Evolutionary conservation across 2,888 invertebrate species (phyloP).

Genomic region (Anodontia alba): DNA sequence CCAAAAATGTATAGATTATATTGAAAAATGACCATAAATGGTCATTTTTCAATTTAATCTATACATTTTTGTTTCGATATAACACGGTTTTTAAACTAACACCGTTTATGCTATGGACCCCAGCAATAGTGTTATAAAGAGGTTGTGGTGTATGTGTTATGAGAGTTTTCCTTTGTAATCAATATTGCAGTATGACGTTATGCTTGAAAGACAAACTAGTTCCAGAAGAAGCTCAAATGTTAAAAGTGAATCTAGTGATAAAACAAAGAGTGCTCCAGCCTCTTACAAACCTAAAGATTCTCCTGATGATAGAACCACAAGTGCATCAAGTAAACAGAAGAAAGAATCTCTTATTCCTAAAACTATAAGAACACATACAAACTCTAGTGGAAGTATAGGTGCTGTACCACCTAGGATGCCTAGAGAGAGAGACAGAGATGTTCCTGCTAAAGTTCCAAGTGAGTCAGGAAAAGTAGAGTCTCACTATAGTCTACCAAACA

Average conservation of each 20-base stretch:
- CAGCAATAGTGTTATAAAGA: too few species aligned
- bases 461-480: background rate
- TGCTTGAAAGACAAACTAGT: slow-evolving; percentile 27
- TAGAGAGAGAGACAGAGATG: background rate
- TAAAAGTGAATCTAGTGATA: slow-evolving; percentile 23
- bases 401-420: background rate
- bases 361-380: slow-evolving; percentile 6
- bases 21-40: too few species aligned
- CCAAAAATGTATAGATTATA: too few species aligned
- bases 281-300: slow-evolving; percentile 15
- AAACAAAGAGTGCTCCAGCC: slow-evolving; percentile 23
- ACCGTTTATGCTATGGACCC: too few species aligned
- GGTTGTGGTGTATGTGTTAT: too few species aligned
- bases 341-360: slow-evolving; percentile 16
- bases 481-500: background rate
- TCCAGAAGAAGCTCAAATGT: background rate
- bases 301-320: slow-evolving; percentile 22
- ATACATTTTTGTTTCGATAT: too few species aligned
- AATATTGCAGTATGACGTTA: slow-evolving; percentile 53
- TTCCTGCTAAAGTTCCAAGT: background rate
- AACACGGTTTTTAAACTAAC: too few species aligned
- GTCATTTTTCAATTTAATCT: too few species aligned
- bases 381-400: background rate
- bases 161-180: background rate
- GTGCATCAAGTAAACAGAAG: slow-evolving; percentile 26